Conservation (phyloP, 2,113 vertebrate genomes). For the Romanogobio albipinnatus region DNA sequence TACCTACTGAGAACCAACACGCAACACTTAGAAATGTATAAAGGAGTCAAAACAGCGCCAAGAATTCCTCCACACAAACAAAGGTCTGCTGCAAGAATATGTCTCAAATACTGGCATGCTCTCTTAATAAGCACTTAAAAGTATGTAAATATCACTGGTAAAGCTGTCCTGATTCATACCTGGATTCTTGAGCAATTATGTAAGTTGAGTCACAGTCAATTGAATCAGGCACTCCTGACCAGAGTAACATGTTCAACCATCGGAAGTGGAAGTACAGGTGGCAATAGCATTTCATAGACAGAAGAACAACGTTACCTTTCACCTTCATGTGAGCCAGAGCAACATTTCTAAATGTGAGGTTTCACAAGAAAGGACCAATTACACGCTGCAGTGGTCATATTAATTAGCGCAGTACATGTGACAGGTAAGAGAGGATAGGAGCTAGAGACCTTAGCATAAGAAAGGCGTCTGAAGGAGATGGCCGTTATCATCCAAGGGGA, state of each 20-base stretch:
- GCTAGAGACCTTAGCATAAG: constrained; percentile 5
- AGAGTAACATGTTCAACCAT: neutral
- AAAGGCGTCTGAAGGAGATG: constrained; percentile 40
- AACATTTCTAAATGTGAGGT: constrained; percentile 55
- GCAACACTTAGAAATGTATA: too few species aligned
- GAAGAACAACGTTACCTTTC: constrained; percentile 69
- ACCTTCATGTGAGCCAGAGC: constrained; percentile 72
- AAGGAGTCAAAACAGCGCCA: too few species aligned
- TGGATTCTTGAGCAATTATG: neutral
- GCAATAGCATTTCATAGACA: neutral
- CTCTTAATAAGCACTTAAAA: neutral
- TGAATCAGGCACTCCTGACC: neutral
- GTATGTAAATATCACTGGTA: neutral
- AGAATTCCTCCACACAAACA: too few species aligned
- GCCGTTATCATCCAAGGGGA: constrained; percentile 38
- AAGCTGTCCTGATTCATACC: neutral
- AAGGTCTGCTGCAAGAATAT: too few species aligned
- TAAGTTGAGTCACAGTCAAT: neutral
- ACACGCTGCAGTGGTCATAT: constrained; percentile 77
- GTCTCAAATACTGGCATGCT: too few species aligned
- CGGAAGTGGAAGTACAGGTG: constrained; percentile 7
- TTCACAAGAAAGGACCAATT: constrained; percentile 81
- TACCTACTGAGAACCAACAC: too few species aligned
- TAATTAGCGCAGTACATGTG: constrained; percentile 73
- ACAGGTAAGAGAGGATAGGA: constrained; percentile 27